Percentiles rank a stretch among this genome's conserved stretches.
Conservation (phyloP, 2,113 vertebrate genomes). For the Eulemur macaco region DNA sequence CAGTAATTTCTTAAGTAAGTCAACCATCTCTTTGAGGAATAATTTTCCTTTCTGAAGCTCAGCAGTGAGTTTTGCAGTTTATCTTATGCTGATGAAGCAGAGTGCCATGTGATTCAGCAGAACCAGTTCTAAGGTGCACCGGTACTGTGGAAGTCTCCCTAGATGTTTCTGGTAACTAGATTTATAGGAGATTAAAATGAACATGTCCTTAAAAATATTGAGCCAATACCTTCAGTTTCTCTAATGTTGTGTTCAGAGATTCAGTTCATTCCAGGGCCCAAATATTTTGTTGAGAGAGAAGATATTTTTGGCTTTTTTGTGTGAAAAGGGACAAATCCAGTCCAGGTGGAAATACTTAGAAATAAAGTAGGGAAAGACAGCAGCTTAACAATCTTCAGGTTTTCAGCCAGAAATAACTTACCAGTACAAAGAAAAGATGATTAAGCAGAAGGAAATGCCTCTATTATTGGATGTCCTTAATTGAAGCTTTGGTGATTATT, state of each 20-base stretch:
- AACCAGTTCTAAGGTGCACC: neutral
- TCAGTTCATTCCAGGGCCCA: neutral
- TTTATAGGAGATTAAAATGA: constrained; percentile 72
- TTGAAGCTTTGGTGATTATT: neutral
- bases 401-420: constrained; percentile 49
- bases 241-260: constrained; percentile 42
- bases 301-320: neutral
- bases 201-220: neutral
- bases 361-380: constrained; percentile 14
- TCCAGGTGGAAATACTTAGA: neutral
- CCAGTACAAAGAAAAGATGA: constrained; percentile 32
- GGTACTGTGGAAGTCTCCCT: constrained; percentile 57
- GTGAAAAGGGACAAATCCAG: neutral
- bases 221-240: neutral
- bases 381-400: neutral
- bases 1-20: constrained; percentile 59
- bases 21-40: constrained; percentile 15
- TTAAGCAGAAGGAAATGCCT: neutral
- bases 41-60: neutral
- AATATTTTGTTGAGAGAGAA: constrained; percentile 37
- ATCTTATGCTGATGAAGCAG: constrained; percentile 6
- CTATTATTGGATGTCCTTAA: neutral
- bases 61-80: neutral
- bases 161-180: constrained; percentile 65
- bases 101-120: neutral